A percentile compares a stretch with the other conserved stretches of the same genome.
phyloP scores from a whole-genome alignment of 2,797 vertebrate genomes.

The Hapalemur alaotrensis region DNA sequence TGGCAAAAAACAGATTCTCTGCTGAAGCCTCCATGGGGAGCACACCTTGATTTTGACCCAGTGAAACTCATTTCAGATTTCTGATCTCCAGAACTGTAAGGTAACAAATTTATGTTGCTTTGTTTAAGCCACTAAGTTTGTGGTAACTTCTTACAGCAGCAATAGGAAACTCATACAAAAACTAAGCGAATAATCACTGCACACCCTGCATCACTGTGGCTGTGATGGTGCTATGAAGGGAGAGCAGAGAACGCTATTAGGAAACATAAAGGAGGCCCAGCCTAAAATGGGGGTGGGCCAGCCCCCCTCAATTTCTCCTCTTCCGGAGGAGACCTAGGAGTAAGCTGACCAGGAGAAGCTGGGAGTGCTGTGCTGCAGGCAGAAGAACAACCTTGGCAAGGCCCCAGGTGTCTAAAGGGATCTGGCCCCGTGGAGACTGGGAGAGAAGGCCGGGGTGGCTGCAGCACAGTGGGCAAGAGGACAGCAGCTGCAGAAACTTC shows the following conservation, averaged over 20 bases:
- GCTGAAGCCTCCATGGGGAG: not conserved
- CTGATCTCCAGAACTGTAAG: not conserved
- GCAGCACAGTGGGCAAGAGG: not conserved
- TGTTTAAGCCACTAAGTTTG: not conserved
- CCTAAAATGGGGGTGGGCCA: not conserved
- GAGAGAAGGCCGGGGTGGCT: no score
- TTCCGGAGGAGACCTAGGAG: not conserved
- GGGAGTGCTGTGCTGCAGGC: no score
- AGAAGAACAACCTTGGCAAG: not conserved
- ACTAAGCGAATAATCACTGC: not conserved
- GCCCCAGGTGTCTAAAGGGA: no score
- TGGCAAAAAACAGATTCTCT: not conserved
- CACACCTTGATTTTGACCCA: not conserved
- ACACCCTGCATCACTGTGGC: not conserved
- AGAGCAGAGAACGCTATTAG: not conserved
- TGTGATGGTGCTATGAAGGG: not conserved
- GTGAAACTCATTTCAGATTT: not conserved
- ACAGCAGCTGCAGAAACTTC: not conserved
- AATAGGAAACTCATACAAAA: not conserved
- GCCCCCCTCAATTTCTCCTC: not conserved
- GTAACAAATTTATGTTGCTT: not conserved
- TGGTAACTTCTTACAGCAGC: not conserved
- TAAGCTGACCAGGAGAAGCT: not conserved
- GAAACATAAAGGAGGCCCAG: not conserved
- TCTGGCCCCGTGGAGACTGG: not conserved